Conservation (phyloP, 2,113 vertebrate genomes). For the Oriolus oriolus region DNA sequence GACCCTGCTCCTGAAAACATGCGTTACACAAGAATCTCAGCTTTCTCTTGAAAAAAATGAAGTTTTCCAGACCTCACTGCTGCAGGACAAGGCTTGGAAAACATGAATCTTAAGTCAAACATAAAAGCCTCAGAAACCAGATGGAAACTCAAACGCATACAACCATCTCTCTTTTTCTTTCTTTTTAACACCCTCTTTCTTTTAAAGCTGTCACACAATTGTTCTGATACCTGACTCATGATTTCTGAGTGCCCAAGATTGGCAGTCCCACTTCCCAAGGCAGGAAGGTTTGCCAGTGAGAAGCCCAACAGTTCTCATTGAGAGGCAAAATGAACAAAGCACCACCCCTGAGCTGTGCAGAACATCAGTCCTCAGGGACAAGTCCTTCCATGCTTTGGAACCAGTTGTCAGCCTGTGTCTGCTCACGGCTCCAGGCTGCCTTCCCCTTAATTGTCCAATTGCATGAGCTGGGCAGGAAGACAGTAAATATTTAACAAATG, state of each 20-base stretch:
- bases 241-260: not conserved
- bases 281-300: not conserved
- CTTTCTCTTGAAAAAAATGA: constrained; percentile 18
- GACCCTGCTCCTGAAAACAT: not conserved
- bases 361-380: not conserved
- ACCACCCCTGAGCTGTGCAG: not conserved
- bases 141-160: not conserved
- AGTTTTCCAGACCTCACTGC: constrained; percentile 19
- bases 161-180: not conserved
- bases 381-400: not conserved
- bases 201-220: not conserved
- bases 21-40: not conserved
- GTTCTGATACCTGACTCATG: not conserved
- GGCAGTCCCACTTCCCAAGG: not conserved
- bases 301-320: fast-evolving
- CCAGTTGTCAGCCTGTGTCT: not conserved
- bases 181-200: not conserved
- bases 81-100: constrained; percentile 1
- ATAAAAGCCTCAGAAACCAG: not conserved
- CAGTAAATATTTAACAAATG: not conserved
- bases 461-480: not conserved
- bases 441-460: not conserved
- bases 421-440: not conserved
- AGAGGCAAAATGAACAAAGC: not conserved
- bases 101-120: not conserved